phyloP scores from a whole-genome alignment of 2,797 vertebrate species.

The Alectoris magna region DNA sequence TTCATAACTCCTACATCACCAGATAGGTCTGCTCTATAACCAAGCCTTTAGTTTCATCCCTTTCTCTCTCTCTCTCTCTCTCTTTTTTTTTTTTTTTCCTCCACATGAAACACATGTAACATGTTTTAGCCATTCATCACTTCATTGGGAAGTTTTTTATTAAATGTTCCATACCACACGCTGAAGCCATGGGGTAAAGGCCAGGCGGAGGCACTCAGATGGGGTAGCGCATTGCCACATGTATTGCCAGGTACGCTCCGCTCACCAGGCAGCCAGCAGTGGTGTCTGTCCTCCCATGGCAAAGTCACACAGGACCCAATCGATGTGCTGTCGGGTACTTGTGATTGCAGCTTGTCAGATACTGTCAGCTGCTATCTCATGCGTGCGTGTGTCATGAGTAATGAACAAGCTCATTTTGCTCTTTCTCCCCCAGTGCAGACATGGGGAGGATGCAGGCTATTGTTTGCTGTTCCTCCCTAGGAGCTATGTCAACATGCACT shows the following conservation, averaged over 20 bases:
- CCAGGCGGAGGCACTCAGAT: accelerated
- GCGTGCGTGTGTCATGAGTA: not conserved
- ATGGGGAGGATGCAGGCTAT: not conserved
- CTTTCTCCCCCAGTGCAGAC: not conserved
- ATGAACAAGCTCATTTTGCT: accelerated
- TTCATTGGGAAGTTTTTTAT: not conserved
- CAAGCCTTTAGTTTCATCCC: not conserved
- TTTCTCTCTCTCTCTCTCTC: too few species aligned
- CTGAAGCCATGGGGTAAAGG: not conserved
- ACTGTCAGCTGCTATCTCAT: slow-evolving; percentile 8
- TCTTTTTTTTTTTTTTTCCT: accelerated
- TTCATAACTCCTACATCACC: not conserved
- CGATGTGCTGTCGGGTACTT: not conserved
- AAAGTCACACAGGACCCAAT: not conserved
- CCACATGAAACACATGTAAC: not conserved
- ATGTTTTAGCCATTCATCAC: not conserved
- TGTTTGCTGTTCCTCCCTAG: slow-evolving; percentile 5
- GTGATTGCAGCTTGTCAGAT: slow-evolving; percentile 33
- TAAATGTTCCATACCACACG: not conserved
- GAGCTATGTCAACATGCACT: not conserved
- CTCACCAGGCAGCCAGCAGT: accelerated
- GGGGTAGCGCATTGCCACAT: not conserved
- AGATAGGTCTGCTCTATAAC: not conserved
- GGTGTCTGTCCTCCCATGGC: accelerated
- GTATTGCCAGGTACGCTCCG: not conserved